Base-by-base conservation (phyloP, 2,888 invertebrate genomes). In the Ypsolopha scabrella region DNA sequence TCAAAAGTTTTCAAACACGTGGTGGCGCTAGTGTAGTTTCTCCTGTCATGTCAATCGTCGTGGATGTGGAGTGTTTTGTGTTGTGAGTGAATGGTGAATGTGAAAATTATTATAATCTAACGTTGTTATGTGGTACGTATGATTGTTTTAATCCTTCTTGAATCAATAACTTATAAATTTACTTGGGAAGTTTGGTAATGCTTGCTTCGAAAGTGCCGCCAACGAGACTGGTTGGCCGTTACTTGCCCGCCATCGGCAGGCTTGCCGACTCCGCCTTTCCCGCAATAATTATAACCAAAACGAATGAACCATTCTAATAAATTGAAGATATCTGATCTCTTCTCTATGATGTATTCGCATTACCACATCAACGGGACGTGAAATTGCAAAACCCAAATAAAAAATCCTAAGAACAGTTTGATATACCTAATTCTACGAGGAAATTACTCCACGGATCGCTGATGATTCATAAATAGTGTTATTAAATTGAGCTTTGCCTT, bases 211-310 rank as follows among this genome's bases (percentile, higher is more conserved):
- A 51, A 51, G 41, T 51, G 41, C 41, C 41, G 35, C 39, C 45
- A 41, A 50, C 34, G 8, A 11, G 41, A 34, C 14, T 41, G 50
- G n/a, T 7, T 45, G 72, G 78, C 80, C 82, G 80, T 81, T 82
- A 78, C 74, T 80, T 80, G 80, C 85, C 85, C 86, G 86, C 86
- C 86, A 87, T 83, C 80, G 76, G 76, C 56, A 56, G 52, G 53
- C 55, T 51, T 51, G 52, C 37, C 41, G 36, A 43, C 47, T 57
- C 54, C 57, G 53, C 57, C 57, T 57, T 55, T 54, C 54, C 36
- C 10, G 7, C 43, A 11, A 41, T 24, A 49, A 49, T 33, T 46
- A 33, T 11, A 35, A 33, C 34, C 35, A 35, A 24, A 24, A 24
- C 24, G 24, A 24, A 24, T 24, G 24, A 24, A 24, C 24, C 24